Evolutionary conservation across 2,113 vertebrate species (phyloP).

Genomic region (Octodon degus): DNA sequence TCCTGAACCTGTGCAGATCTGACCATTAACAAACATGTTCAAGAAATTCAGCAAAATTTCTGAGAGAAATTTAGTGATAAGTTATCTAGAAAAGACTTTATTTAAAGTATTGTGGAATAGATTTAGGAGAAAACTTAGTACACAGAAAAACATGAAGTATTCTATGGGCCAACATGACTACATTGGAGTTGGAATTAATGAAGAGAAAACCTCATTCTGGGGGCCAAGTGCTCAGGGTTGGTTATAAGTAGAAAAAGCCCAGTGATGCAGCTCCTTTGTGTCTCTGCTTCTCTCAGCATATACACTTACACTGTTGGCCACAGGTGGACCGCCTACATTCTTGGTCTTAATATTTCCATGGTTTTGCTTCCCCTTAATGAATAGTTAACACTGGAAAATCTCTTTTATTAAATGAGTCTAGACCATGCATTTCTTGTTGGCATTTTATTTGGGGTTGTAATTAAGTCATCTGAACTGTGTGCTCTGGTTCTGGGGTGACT

Average conservation of each 20-base stretch:
- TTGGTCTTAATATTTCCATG: conserved; percentile 29
- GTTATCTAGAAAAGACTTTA: neutral
- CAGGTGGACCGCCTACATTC: neutral
- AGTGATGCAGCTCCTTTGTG: no score
- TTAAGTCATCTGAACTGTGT: conserved; percentile 10
- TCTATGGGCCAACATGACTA: neutral
- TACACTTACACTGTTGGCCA: neutral
- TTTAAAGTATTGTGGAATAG: neutral
- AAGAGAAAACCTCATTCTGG: neutral
- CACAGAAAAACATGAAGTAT: neutral
- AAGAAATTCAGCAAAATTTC: conserved; percentile 26
- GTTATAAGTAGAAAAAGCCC: neutral
- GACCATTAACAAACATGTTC: neutral
- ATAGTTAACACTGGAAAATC: neutral
- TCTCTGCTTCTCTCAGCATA: neutral
- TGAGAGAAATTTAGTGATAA: neutral
- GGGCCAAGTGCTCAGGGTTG: neutral
- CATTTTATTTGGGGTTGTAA: neutral
- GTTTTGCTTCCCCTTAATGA: conserved; percentile 3
- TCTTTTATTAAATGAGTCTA: neutral
- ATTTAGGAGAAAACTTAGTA: conserved; percentile 29
- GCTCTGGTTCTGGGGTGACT: neutral
- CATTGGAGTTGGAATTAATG: neutral
- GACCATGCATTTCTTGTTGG: neutral
- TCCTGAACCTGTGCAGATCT: neutral